Evolutionary conservation across 1,140 invertebrate genomes (phyloP).

Genomic region (Aphaenogaster rudis): DNA sequence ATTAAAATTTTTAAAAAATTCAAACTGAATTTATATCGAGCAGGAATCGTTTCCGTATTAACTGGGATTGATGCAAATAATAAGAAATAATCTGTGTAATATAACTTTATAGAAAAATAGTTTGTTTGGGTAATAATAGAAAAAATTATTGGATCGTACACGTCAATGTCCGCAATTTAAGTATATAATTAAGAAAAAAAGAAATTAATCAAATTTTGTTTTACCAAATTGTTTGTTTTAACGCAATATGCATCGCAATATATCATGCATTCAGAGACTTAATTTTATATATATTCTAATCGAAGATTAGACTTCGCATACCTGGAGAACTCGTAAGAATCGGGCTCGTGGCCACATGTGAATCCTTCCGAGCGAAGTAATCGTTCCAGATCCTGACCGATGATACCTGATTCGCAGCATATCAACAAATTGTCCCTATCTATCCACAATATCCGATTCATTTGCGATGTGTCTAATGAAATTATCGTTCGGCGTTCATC

Average conservation of each 20-base stretch:
- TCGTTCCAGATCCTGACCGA: slow-evolving; percentile 97
- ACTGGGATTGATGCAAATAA: not conserved
- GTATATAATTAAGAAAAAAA: not conserved
- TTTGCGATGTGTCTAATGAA: slow-evolving; percentile 97
- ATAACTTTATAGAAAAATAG: not conserved
- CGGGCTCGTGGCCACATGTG: slow-evolving; percentile 97
- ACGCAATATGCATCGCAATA: not conserved
- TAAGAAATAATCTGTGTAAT: not conserved
- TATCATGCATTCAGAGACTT: not conserved
- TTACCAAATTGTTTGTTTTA: not conserved
- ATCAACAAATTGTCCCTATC: slow-evolving; percentile 95
- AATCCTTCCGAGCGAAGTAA: slow-evolving; percentile 91
- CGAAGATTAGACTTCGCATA: slow-evolving; percentile 69
- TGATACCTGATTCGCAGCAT: slow-evolving; percentile 95
- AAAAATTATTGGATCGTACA: not conserved
- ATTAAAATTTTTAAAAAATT: not conserved
- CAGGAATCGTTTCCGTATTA: not conserved
- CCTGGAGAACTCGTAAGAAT: slow-evolving; percentile 98
- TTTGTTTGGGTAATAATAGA: not conserved
- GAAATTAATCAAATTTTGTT: not conserved
- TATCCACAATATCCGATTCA: slow-evolving; percentile 98
- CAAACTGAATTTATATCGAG: not conserved
- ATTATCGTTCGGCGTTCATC: slow-evolving; percentile 95
- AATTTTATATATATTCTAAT: not conserved
- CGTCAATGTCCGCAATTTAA: not conserved